Base-by-base conservation (phyloP, 2,113 vertebrate genomes). In the Parotia lawesii region DNA sequence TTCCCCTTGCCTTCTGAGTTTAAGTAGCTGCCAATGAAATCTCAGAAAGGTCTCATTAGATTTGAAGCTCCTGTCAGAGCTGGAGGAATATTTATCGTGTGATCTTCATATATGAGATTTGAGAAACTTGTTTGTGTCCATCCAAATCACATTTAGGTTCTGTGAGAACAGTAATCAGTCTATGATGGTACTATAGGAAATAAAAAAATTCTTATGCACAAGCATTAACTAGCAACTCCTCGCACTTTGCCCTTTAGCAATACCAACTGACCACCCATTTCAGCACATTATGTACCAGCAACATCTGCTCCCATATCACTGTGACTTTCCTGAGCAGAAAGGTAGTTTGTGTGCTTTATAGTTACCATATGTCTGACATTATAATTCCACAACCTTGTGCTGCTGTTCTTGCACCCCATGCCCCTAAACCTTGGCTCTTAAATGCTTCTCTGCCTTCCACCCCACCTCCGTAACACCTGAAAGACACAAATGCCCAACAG, bases 401-500 rank as follows among this genome's bases (percentile, higher is more conserved):
- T 92, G 60, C 78, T 92, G 37, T 62, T 95, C 38, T 84, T 94
- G 83, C 23, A 6, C 66, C 86, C 85, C 29, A 10, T 94, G 89
- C 62, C 90, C 90, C 65, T 51, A 95, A 96, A 87, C 72, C 73
- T 94, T 91, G 74, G n/a, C 44, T 95, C 83, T 87, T 94, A n/a
- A 61, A 18, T 95, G 61, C 81, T 93, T 96, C 72, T 90, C 79
- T 83, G 72, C 67, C 78, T 93, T 85, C 85, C 54, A 70, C 67
- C 47, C 87, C 53, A 76, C 86, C 77, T 91, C 58, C 6, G 2
- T 90, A 97, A 97, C 96, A 98, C 96, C 97, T 98, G 96, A 97
- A 85, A 88, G 23, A 86, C 87, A 95, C 90, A 97, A 97, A 96
- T 97, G 89, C 90, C 96, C 94, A 94, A 50, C 40, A 97, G 93